Evolutionary conservation across 2,113 vertebrate species (phyloP), one percentile per base, ranked within the genome.

Genomic region (Anseranas semipalmata): DNA sequence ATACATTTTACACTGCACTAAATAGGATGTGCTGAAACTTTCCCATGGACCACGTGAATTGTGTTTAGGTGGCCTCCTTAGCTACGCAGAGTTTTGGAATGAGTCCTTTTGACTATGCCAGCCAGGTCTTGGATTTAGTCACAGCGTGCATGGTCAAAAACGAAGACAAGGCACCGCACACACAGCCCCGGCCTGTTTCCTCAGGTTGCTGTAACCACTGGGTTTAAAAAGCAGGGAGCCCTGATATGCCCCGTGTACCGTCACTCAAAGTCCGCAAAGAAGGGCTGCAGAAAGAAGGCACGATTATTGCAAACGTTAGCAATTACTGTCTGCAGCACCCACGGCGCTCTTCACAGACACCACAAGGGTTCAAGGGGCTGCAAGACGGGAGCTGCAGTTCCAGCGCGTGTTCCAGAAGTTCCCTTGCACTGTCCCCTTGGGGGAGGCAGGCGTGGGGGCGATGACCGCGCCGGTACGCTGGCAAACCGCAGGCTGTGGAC

Each of bases 171-270:
- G 4, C n/a, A 28, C 18, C 7, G 37, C 45, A 24, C 9, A 14
- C 4, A 0, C 0, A 32, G 55, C 45, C 35, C 22, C 55, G 7
- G 6, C 11, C 27, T 12, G n/a, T 62, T 43, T 43, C 41, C 67
- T 11, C 45, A 15, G 32, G 45, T 52, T 22, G 45, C 35, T 28
- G 66, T 21, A 71, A 35, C 5, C 45, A 21, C 35, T 6, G 25
- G 56, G 37, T 41, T 53, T 52, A 52, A 62, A 59, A 52, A 68
- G 25, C 32, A 30, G 63, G 35, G 73, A 59, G 20, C 3, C 0
- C 1, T 15, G 10, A 20, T 7, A 0, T 3, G 79, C 4, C n/a
- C 41, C 2, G 46, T 4, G 20, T 20, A 8, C 33, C 3, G 33
- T 6, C 33, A 7, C 59, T 14, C 6, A 14, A n/a, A 24, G 56